Evolutionary conservation across 2,888 invertebrate species (phyloP).

Genomic region (Clitarchus hookeri): DNA sequence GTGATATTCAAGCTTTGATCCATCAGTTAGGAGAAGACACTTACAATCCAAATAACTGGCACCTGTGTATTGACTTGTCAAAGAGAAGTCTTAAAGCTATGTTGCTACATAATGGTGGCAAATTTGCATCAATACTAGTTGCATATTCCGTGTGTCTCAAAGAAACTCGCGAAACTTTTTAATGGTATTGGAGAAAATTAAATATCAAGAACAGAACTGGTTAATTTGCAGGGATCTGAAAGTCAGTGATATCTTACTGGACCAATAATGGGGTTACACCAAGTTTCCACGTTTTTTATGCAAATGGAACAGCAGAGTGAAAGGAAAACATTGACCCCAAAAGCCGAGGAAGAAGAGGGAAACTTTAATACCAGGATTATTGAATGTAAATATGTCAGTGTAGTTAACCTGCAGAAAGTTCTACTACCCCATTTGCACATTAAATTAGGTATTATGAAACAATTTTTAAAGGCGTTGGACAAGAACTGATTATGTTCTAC

Average conservation of each 20-base stretch:
- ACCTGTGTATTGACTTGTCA: neutral
- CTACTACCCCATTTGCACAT: too few species aligned
- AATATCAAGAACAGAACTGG: too few species aligned
- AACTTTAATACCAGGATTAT: neutral
- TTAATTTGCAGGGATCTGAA: too few species aligned
- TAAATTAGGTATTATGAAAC: too few species aligned
- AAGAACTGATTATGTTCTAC: too few species aligned
- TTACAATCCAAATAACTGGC: neutral
- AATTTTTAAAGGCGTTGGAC: too few species aligned
- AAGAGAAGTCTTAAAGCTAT: neutral
- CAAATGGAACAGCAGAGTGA: neutral
- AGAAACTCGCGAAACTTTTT: slow-evolving; percentile 19
- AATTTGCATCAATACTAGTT: slow-evolving; percentile 12
- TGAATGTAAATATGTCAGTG: neutral
- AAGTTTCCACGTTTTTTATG: too few species aligned
- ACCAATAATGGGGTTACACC: neutral
- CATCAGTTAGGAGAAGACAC: too few species aligned
- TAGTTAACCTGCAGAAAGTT: slow-evolving; percentile 19
- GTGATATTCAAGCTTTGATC: too few species aligned
- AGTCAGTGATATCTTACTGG: slow-evolving; percentile 16
- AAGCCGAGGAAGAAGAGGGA: neutral
- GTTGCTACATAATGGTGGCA: neutral
- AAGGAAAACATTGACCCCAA: neutral
- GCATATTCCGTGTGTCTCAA: neutral
- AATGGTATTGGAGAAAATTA: too few species aligned